These are phyloP conservation scores for Xiphophorus birchmanni DNA, from an alignment of 2,797 vertebrate species.

Conservation along the genomic window DNA sequence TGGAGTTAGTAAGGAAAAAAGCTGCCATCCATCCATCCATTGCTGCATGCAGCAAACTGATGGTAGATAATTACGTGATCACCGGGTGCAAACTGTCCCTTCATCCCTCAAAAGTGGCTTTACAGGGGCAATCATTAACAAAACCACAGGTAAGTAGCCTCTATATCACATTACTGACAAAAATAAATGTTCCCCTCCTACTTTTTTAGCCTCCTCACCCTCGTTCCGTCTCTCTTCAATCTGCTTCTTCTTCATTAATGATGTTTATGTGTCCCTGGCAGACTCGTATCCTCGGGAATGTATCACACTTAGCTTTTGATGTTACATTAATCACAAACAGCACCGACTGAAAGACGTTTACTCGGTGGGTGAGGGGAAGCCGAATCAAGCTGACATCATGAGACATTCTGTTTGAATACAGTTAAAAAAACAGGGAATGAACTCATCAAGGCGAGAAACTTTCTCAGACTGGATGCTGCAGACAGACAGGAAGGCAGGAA, in stretches of 20 bases:
- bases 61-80: conserved; percentile 61
- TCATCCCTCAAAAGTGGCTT: conserved; percentile 58
- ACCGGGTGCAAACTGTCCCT: conserved; percentile 41
- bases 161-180: conserved; percentile 52
- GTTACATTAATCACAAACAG: conserved; percentile 78
- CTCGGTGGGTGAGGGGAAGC: conserved; percentile 59
- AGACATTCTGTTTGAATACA: conserved; percentile 66
- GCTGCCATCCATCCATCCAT: conserved; percentile 63
- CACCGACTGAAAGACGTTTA: conserved; percentile 68
- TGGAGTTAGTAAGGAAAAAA: conserved; percentile 40
- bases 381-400: conserved; percentile 55
- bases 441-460: conserved; percentile 31
- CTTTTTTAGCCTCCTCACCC: conserved; percentile 32
- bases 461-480: conserved; percentile 16
- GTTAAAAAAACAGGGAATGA: conserved; percentile 46
- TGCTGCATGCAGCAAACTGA: conserved; percentile 33
- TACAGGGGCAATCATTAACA: conserved; percentile 47
- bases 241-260: conserved; percentile 71
- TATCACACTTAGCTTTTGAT: conserved; percentile 76
- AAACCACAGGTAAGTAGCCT: conserved; percentile 59
- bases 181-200: conserved; percentile 47
- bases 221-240: conserved; percentile 46
- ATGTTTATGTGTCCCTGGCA: conserved; percentile 74
- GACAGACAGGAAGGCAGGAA: conserved; percentile 32
- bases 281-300: conserved; percentile 69